These are phyloP conservation scores for Drosophila monieri DNA, from an alignment of 2,888 invertebrate genomes.

Conservation along the genomic window DNA sequence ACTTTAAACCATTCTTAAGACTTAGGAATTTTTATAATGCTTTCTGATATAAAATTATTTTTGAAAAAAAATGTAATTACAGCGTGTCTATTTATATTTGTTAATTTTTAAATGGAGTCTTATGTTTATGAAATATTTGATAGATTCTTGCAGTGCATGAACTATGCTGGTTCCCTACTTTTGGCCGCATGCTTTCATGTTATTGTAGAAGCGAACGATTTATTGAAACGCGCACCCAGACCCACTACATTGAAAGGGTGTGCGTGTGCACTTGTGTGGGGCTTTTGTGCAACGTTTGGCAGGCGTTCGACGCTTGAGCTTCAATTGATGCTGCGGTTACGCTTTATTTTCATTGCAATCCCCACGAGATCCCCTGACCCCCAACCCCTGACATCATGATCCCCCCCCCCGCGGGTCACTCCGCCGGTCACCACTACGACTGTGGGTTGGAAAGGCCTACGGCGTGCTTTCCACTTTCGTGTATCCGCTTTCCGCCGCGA, in stretches of 20 bases:
- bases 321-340: slow-evolving; percentile 77
- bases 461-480: slow-evolving; percentile 17
- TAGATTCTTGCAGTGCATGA: not conserved
- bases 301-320: slow-evolving; percentile 66
- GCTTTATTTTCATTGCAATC: slow-evolving; percentile 72
- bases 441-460: slow-evolving; percentile 23
- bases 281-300: slow-evolving; percentile 53
- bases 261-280: slow-evolving; percentile 25
- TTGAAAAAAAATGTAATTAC: too few species aligned
- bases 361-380: not conserved
- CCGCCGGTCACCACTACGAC: not conserved
- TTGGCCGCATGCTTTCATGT: slow-evolving; percentile 52
- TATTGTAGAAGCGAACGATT: slow-evolving; percentile 74
- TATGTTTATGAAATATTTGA: not conserved
- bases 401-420: not conserved
- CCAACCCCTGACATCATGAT: not conserved
- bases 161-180: slow-evolving; percentile 41
- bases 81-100: too few species aligned
- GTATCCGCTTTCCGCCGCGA: slow-evolving; percentile 20
- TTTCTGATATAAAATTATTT: too few species aligned
- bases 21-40: too few species aligned
- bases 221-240: slow-evolving; percentile 66
- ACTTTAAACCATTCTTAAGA: not conserved
- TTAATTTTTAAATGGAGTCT: too few species aligned
- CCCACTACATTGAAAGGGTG: slow-evolving; percentile 62